Evolutionary conservation across 2,888 invertebrate genomes (phyloP).

Genomic region (Pardosa pseudoannulata): DNA sequence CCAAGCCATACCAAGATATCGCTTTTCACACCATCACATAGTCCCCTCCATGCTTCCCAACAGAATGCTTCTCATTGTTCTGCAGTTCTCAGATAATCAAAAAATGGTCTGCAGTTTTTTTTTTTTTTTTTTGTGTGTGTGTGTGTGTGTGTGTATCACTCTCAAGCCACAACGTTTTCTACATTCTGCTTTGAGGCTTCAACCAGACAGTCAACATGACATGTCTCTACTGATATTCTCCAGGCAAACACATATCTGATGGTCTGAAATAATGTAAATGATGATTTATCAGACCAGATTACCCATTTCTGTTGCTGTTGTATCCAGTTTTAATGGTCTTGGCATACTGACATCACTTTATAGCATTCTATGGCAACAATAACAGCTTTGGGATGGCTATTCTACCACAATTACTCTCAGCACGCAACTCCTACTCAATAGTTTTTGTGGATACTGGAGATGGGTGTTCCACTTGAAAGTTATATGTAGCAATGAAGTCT

Average conservation of each 20-base stretch:
- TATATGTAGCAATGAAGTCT: constrained; percentile 8
- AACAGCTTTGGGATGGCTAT: constrained; percentile 9
- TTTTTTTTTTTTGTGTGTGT: no score
- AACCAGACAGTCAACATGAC: constrained; percentile 25
- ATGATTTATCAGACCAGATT: constrained; percentile 25
- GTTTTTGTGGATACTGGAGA: background rate
- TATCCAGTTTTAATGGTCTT: constrained; percentile 5
- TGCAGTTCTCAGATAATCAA: no score
- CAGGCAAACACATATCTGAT: background rate
- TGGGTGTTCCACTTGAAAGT: background rate
- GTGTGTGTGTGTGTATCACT: no score
- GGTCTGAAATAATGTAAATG: constrained; percentile 13
- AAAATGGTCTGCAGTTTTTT: no score
- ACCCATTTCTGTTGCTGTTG: constrained; percentile 1
- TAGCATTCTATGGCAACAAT: background rate
- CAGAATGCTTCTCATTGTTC: no score
- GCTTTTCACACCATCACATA: background rate
- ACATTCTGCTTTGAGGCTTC: background rate
- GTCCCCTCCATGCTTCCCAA: constrained; percentile 19
- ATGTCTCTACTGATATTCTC: background rate
- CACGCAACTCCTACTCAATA: background rate
- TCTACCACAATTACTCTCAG: constrained; percentile 1
- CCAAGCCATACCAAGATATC: background rate
- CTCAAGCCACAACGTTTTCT: no score
- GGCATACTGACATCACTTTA: constrained; percentile 18